A percentile compares a stretch with the other conserved stretches of the same genome.
These are phyloP conservation scores for Entelurus aequoreus DNA, from an alignment of 2,113 vertebrate species.

Conservation along the genomic window DNA sequence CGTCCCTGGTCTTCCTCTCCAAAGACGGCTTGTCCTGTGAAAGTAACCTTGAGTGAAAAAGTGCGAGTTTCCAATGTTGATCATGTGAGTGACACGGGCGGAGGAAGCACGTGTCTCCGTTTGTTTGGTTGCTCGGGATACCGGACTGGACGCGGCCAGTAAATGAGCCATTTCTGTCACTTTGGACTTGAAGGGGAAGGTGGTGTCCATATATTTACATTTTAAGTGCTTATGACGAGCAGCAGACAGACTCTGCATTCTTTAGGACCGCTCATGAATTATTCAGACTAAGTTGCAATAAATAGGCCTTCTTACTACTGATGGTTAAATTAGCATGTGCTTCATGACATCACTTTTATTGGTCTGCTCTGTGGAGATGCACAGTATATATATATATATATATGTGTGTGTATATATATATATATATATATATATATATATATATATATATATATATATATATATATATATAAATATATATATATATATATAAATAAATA, in stretches of 20 bases:
- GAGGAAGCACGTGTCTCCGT: conserved; percentile 68
- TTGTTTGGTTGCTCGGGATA: conserved; percentile 70
- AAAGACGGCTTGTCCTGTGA: conserved; percentile 48
- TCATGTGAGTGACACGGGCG: conserved; percentile 45
- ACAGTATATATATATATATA: no score
- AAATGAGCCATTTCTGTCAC: conserved; percentile 43
- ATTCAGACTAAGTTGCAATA: no score
- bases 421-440: no score
- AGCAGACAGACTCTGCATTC: conserved; percentile 10
- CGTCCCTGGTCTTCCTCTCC: conserved; percentile 52
- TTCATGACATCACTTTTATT: no score
- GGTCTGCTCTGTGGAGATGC: no score
- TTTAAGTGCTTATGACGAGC: conserved; percentile 22
- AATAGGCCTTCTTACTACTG: no score
- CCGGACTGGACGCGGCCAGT: conserved; percentile 39
- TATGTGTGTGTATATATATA: no score
- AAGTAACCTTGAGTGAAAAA: conserved; percentile 51
- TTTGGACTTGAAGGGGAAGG: conserved; percentile 33
- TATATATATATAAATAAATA: no score
- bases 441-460: no score
- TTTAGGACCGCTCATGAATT: neutral
- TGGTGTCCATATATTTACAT: conserved; percentile 20
- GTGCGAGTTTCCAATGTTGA: conserved; percentile 63
- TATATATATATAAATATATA: no score
- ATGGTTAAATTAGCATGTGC: no score